phyloP scores from a whole-genome alignment of 2,797 vertebrate genomes.

The Mycteria americana region DNA sequence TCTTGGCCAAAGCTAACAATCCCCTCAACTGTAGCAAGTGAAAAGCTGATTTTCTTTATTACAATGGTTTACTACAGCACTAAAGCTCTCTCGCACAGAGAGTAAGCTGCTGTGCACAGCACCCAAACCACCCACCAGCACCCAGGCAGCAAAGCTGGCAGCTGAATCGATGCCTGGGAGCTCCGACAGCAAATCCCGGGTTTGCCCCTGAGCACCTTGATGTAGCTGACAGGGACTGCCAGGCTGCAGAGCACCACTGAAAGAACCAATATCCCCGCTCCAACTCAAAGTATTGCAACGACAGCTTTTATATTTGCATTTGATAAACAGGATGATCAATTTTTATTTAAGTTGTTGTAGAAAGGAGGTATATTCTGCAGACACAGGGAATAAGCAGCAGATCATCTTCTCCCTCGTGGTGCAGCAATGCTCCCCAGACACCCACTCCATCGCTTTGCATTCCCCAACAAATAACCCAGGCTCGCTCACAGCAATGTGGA shows the following conservation, averaged over 20 bases:
- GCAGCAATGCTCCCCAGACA: not conserved
- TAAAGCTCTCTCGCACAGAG: not conserved
- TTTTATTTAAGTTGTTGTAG: not conserved
- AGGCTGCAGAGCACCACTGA: not conserved
- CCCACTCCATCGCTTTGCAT: not conserved
- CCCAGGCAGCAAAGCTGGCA: not conserved
- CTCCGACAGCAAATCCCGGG: not conserved
- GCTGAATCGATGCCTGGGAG: fast-evolving
- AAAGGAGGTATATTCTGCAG: not conserved
- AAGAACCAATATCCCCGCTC: not conserved
- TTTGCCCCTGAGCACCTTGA: not conserved
- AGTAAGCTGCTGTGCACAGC: not conserved
- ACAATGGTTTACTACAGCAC: not conserved
- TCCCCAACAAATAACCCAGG: not conserved
- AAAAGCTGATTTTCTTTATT: not conserved
- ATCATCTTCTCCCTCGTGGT: not conserved
- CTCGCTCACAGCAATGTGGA: not conserved
- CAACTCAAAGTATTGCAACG: not conserved
- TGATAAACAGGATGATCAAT: fast-evolving
- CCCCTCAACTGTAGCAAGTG: not conserved
- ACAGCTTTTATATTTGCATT: not conserved
- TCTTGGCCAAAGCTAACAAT: not conserved
- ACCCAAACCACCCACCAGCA: not conserved
- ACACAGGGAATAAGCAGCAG: not conserved
- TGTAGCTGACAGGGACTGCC: not conserved